These are phyloP conservation scores for Enteromius unitaeniatus DNA, from an alignment of 2,797 vertebrate species.

Conservation along the genomic window DNA sequence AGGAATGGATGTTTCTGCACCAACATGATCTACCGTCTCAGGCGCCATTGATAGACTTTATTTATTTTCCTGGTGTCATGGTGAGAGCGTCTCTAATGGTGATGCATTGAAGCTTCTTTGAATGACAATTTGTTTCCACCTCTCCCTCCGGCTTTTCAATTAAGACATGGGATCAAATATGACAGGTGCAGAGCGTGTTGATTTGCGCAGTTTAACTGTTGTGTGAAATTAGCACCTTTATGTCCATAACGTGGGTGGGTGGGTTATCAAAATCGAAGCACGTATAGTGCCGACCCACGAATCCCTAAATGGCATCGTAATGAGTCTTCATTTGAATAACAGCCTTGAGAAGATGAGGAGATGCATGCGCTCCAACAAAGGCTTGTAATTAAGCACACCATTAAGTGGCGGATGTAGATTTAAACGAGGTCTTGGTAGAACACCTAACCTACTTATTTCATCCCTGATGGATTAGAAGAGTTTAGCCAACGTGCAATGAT, in stretches of 20 bases:
- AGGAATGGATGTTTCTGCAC: neutral
- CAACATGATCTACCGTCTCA: slow-evolving; percentile 7
- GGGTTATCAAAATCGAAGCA: slow-evolving; percentile 42
- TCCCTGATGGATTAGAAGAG: slow-evolving; percentile 30
- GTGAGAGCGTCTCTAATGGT: neutral
- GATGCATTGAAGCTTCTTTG: neutral
- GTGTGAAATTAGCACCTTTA: slow-evolving; percentile 21
- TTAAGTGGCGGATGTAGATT: slow-evolving; percentile 56
- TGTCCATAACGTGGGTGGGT: slow-evolving; percentile 14
- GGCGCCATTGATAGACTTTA: neutral
- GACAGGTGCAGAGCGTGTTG: slow-evolving; percentile 9
- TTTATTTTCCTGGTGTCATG: slow-evolving; percentile 11
- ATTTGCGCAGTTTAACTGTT: neutral
- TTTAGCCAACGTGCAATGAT: slow-evolving; percentile 16
- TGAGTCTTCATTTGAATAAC: slow-evolving; percentile 53
- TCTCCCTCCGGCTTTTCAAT: neutral
- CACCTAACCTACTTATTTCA: slow-evolving; percentile 39
- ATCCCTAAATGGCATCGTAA: slow-evolving; percentile 48
- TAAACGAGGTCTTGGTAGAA: slow-evolving; percentile 46
- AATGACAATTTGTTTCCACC: slow-evolving; percentile 20
- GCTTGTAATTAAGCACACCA: slow-evolving; percentile 53
- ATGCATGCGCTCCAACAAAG: slow-evolving; percentile 46
- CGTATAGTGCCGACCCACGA: neutral
- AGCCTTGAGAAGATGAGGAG: slow-evolving; percentile 39
- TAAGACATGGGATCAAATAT: slow-evolving; percentile 12